These are phyloP conservation scores for Mactromeris polynyma DNA, from an alignment of 2,888 invertebrate genomes.

Conservation along the genomic window DNA sequence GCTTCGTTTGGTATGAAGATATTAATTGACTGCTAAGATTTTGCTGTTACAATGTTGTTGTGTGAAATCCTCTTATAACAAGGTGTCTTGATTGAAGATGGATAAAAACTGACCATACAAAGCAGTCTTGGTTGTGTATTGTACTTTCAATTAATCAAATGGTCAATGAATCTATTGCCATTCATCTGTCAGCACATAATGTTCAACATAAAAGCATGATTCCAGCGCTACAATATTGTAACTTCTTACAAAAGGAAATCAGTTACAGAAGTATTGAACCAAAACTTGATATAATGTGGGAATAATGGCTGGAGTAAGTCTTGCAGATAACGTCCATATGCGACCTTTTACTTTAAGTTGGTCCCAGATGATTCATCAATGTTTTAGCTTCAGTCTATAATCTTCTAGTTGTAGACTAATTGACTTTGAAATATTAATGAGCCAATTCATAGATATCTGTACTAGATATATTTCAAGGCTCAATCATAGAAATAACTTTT, in stretches of 20 bases:
- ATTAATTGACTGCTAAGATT: no score
- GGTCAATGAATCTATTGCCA: not conserved
- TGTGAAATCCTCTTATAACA: no score
- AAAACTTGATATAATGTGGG: no score
- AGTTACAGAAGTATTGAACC: no score
- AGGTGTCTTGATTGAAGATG: no score
- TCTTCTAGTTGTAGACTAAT: not conserved
- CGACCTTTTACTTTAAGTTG: not conserved
- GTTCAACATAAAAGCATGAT: not conserved
- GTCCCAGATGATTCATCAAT: not conserved
- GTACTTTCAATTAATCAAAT: not conserved
- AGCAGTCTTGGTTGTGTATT: no score
- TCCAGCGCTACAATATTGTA: not conserved
- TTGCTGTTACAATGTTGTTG: no score
- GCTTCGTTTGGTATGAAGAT: no score
- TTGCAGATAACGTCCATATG: not conserved
- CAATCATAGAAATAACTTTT: no score
- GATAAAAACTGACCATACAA: no score
- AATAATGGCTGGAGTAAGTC: not conserved
- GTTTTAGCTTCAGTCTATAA: not conserved
- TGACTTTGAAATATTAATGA: not conserved
- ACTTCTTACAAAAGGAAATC: not conserved
- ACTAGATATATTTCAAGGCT: not conserved
- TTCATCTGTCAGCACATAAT: not conserved
- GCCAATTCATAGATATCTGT: not conserved